Conservation (phyloP, 1,140 invertebrate species). For the Drosophila carrolli region DNA sequence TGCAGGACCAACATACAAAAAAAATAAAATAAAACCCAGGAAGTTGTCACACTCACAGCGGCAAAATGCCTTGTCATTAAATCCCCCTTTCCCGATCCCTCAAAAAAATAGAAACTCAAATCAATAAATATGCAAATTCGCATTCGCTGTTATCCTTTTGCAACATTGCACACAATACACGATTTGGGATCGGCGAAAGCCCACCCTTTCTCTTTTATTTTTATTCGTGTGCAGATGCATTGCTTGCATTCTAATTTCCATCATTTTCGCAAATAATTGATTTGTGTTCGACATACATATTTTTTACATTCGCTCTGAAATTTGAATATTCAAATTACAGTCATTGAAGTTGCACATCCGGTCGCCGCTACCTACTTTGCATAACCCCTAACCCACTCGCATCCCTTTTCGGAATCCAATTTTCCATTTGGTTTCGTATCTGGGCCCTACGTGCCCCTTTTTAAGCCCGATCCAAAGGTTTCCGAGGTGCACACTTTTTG, state of each 20-base stretch:
- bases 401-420: constrained; percentile 53
- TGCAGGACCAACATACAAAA: constrained; percentile 5
- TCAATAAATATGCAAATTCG: constrained; percentile 80
- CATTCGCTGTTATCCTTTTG: constrained; percentile 70
- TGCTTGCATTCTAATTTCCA: constrained; percentile 56
- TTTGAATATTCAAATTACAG: constrained; percentile 80
- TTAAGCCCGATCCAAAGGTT: neutral
- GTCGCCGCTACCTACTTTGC: constrained; percentile 53
- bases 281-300: constrained; percentile 51
- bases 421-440: constrained; percentile 66
- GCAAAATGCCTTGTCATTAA: constrained; percentile 64
- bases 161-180: constrained; percentile 67
- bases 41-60: constrained; percentile 39
- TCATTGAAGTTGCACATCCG: constrained; percentile 64
- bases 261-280: constrained; percentile 77
- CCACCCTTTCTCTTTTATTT: constrained; percentile 5
- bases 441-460: constrained; percentile 2
- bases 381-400: constrained; percentile 27
- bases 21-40: constrained; percentile 14
- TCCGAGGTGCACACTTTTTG: neutral
- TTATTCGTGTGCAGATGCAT: constrained; percentile 24
- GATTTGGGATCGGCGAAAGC: constrained; percentile 22
- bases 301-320: constrained; percentile 30
- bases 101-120: constrained; percentile 39
- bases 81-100: constrained; percentile 6